phyloP scores from a whole-genome alignment of 2,888 invertebrate species.

The Sipha maydis region DNA sequence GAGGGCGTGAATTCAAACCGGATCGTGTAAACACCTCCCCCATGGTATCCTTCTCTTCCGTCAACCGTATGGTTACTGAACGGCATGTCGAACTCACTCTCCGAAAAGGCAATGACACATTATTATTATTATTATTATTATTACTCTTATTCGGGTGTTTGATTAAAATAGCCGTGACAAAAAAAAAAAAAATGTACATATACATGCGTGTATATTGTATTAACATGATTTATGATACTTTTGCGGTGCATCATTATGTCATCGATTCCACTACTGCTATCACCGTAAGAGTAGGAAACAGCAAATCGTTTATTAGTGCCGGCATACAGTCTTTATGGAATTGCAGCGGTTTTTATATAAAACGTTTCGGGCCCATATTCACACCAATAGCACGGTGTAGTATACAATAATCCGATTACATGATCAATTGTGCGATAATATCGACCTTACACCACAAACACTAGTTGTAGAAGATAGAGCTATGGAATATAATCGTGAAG shows the following conservation, averaged over 20 bases:
- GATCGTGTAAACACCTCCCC: slow-evolving; percentile 17
- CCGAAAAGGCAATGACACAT: slow-evolving; percentile 26
- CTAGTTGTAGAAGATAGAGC: too few species aligned
- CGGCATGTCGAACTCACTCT: too few species aligned
- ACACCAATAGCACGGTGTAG: too few species aligned
- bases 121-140: not conserved
- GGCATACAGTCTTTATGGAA: not conserved
- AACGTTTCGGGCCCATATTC: too few species aligned
- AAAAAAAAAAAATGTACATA: not conserved
- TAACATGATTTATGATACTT: slow-evolving; percentile 8
- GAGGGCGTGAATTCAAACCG: slow-evolving; percentile 9
- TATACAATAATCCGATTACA: too few species aligned
- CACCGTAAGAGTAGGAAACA: not conserved
- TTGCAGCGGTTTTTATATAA: too few species aligned
- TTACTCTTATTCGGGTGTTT: slow-evolving; percentile 34
- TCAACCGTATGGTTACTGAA: too few species aligned
- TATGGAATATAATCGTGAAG: too few species aligned
- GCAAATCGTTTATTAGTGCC: slow-evolving; percentile 10
- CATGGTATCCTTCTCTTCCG: not conserved
- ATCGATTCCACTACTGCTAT: too few species aligned
- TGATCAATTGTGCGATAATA: too few species aligned
- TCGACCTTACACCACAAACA: too few species aligned
- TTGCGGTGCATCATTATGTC: not conserved
- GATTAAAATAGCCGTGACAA: slow-evolving; percentile 46
- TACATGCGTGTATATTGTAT: not conserved